A percentile compares a stretch with the other conserved stretches of the same genome.
These are phyloP conservation scores for Catalaphyllia jardinei DNA, from an alignment of 64 coral and sea anemone species.

Conservation along the genomic window DNA sequence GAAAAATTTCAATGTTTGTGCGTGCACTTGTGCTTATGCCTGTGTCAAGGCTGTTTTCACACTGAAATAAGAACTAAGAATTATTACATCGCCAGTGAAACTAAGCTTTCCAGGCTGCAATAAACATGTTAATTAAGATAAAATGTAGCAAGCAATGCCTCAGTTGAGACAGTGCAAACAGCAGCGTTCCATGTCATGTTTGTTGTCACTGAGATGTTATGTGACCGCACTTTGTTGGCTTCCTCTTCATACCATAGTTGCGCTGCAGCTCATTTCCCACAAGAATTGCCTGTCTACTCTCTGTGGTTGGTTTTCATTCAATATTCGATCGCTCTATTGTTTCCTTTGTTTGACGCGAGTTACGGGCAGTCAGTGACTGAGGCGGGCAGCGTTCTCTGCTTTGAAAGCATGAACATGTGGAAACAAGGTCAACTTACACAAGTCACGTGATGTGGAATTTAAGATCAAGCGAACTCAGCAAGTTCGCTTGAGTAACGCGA, in stretches of 20 bases:
- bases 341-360: neutral
- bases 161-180: neutral
- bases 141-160: neutral
- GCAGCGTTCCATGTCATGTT: neutral
- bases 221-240: neutral
- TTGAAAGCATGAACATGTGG: neutral
- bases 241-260: neutral
- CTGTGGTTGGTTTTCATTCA: neutral
- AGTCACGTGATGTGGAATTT: slow-evolving; percentile 6
- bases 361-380: neutral
- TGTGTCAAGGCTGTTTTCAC: too few relatives aligned
- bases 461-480: neutral
- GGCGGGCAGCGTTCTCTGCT: neutral
- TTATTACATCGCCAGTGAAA: too few relatives aligned
- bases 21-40: too few relatives aligned
- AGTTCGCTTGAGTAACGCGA: neutral
- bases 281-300: neutral
- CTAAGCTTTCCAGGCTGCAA: too few relatives aligned
- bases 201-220: slow-evolving; percentile 1
- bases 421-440: neutral
- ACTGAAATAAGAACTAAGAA: too few relatives aligned
- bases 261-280: neutral
- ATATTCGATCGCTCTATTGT: neutral
- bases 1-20: too few relatives aligned
- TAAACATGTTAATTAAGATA: too few relatives aligned